Percentiles rank a stretch among this genome's conserved stretches.
phyloP scores from a whole-genome alignment of 2,888 invertebrate genomes.

The Pristionchus entomophagus region DNA sequence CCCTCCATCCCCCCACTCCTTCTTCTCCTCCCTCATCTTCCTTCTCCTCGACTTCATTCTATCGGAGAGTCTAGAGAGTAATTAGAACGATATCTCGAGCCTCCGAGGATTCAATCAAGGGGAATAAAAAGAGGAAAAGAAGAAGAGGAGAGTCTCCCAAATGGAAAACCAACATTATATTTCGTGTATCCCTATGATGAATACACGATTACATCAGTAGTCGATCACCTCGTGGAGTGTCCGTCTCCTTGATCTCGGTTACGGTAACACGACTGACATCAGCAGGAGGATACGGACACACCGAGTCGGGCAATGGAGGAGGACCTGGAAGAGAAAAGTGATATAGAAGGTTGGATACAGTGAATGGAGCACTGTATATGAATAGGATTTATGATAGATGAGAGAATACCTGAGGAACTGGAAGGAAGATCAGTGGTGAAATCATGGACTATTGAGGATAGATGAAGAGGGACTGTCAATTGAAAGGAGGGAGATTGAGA shows the following conservation, averaged over 20 bases:
- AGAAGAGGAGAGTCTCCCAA: background rate
- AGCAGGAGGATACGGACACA: slow-evolving; percentile 75
- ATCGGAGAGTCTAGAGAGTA: slow-evolving; percentile 1
- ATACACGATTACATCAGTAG: background rate
- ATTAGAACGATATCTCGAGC: slow-evolving; percentile 6
- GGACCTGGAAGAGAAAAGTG: background rate
- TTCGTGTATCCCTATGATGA: background rate
- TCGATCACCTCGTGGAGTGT: slow-evolving; percentile 71
- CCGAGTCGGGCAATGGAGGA: slow-evolving; percentile 63
- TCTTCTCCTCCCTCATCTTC: background rate
- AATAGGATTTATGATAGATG: background rate
- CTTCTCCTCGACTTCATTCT: background rate
- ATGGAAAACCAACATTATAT: background rate
- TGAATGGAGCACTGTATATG: background rate
- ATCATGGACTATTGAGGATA: slow-evolving; percentile 70
- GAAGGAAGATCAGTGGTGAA: slow-evolving; percentile 58
- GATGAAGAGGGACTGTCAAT: slow-evolving; percentile 70
- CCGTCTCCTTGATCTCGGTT: slow-evolving; percentile 73
- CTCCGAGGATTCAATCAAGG: slow-evolving; percentile 12
- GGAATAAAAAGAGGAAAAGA: slow-evolving; percentile 7
- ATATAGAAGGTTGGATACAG: no score
- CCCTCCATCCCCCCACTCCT: background rate
- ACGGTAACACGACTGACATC: slow-evolving; percentile 75
- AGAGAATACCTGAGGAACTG: background rate
- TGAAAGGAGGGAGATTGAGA: slow-evolving; percentile 72